Evolutionary conservation across 2,888 invertebrate species (phyloP), one percentile per base, ranked within the genome.

Genomic region (Chydorus sphaericus): DNA sequence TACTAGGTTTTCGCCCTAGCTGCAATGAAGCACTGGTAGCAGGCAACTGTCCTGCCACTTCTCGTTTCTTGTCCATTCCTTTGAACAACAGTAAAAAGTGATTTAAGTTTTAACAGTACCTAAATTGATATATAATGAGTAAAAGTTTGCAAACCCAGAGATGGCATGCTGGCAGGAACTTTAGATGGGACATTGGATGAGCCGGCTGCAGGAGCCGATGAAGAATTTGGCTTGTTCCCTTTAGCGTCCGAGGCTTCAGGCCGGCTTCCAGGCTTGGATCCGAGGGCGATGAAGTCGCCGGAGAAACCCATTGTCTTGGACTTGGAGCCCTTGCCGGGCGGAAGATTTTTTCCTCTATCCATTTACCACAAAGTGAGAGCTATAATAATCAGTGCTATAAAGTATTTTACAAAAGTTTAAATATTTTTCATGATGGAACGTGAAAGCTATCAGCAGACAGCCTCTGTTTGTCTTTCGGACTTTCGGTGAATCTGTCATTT

Each of bases 221-320:
- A 51, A 20, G 37, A n/a, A 10, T 31, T 4, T 33, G 36, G 4
- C 36, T 49, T 55, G n/a, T n/a, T n/a, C n/a, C n/a, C n/a, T 23
- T 39, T 48, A 29, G 36, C 29, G 82, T 80, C 50, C 77, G 74
- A 63, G 83, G 83, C 14, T 77, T 31, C 31, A 31, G 44, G 31
- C 5, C 48, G 48, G 14, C 79, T 73, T 2, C 80, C 76, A 57
- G 78, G 77, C 72, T 89, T 89, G 31, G 83, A 79, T 18, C 89
- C 89, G 31, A 89, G 72, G 3, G 86, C 85, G 67, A 85, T 88
- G 58, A 87, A 77, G 70, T 88, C 88, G 54, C 85, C 81, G 4
- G 87, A 84, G 67, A 85, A 81, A 65, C 85, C 85, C 4, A 84
- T 81, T 37, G 82, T 81, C 71, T 85, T 85, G 63, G 77, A 79